phyloP scores from a whole-genome alignment of 2,888 invertebrate genomes.

The Spicauda simplicius region DNA sequence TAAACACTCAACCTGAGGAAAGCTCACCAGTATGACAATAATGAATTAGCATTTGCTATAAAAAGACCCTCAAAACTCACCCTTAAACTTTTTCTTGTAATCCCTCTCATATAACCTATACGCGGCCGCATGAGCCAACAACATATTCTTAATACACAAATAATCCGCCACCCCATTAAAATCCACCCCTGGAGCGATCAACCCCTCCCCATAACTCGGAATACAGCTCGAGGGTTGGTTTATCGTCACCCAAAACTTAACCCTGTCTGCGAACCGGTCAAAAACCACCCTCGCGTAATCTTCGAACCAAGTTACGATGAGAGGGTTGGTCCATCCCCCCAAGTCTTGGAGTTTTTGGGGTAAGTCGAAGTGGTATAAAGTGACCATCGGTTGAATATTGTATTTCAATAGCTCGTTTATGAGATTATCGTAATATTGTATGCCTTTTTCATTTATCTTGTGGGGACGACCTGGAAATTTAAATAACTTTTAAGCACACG shows the following conservation, averaged over 20 bases:
- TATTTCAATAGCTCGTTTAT: conserved; percentile 74
- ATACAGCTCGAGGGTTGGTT: conserved; percentile 84
- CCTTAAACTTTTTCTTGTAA: conserved; percentile 61
- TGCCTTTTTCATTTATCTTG: conserved; percentile 66
- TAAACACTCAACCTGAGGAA: too few species aligned
- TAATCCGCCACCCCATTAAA: conserved; percentile 77
- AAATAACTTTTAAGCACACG: too few species aligned
- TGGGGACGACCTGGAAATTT: conserved; percentile 38
- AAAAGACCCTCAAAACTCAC: conserved; percentile 45
- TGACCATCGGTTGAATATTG: conserved; percentile 66
- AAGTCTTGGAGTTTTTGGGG: conserved; percentile 66
- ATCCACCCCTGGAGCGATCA: conserved; percentile 63
- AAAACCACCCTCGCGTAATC: conserved; percentile 76
- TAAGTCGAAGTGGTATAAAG: conserved; percentile 67
- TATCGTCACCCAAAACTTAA: conserved; percentile 85
- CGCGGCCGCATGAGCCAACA: conserved; percentile 85
- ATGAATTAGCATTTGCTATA: neutral
- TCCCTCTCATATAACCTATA: conserved; percentile 72
- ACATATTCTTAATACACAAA: conserved; percentile 78
- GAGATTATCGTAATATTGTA: conserved; percentile 83
- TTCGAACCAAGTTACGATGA: conserved; percentile 69
- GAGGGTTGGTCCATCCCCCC: conserved; percentile 67
- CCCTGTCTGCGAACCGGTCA: conserved; percentile 72
- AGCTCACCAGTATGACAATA: too few species aligned
- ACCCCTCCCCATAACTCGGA: conserved; percentile 36